A percentile compares a stretch with the other conserved stretches of the same genome.
phyloP scores from a whole-genome alignment of 2,888 invertebrate genomes.

The Chloromyia formosa region DNA sequence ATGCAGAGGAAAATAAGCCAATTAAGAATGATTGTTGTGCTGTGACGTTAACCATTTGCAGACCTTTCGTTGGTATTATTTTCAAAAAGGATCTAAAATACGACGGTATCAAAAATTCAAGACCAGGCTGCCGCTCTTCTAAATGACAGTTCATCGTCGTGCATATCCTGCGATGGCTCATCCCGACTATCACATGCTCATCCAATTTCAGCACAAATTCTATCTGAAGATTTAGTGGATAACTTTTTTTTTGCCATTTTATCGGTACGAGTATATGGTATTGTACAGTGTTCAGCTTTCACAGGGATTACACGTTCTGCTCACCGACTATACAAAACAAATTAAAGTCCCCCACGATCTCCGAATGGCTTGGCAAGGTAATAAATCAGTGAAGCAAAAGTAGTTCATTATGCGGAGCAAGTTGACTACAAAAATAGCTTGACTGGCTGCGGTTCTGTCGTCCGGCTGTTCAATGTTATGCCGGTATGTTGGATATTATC shows the following conservation, averaged over 20 bases:
- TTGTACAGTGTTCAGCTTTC: background rate
- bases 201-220: no score
- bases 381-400: slow-evolving; percentile 29
- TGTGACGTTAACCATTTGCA: no score
- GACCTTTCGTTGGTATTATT: no score
- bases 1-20: background rate
- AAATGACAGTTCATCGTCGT: no score
- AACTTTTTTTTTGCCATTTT: no score
- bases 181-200: no score
- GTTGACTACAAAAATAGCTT: slow-evolving; percentile 24
- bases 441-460: background rate
- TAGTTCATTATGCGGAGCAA: slow-evolving; percentile 20
- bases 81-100: no score
- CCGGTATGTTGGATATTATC: background rate
- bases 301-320: background rate
- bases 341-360: slow-evolving; percentile 4
- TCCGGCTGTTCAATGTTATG: background rate
- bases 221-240: no score
- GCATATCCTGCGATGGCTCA: no score
- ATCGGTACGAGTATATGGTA: no score
- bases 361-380: background rate
- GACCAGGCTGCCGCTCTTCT: no score
- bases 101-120: no score
- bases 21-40: background rate
- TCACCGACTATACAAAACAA: background rate